A percentile compares a stretch with the other conserved stretches of the same genome.
phyloP scores from a whole-genome alignment of 2,113 vertebrate species.

The Syngnathoides biaculeatus region DNA sequence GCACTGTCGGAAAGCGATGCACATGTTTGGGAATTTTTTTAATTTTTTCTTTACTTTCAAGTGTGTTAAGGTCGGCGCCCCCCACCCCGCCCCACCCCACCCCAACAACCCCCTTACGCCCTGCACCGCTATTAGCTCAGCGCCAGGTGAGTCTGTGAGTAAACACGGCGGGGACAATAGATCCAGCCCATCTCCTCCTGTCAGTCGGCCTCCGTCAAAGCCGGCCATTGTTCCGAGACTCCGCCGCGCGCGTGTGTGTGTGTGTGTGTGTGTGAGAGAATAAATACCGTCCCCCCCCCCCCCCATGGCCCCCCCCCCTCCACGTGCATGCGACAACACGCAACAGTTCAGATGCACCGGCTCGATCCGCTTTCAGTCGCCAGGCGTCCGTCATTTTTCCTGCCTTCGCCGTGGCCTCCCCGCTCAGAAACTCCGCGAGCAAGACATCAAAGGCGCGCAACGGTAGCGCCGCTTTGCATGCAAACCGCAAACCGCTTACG shows the following conservation, averaged over 20 bases:
- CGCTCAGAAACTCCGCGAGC: background rate
- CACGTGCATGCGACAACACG: background rate
- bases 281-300: background rate
- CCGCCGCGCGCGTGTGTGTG: constrained; percentile 6
- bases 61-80: background rate
- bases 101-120: too few species aligned
- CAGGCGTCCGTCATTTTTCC: background rate
- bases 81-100: too few species aligned
- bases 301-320: too few species aligned
- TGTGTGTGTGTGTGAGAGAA: background rate
- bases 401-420: background rate
- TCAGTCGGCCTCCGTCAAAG: constrained; percentile 57
- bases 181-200: constrained; percentile 63
- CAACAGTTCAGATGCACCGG: background rate
- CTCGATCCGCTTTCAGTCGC: background rate
- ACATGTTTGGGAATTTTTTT: too few species aligned
- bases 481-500: background rate
- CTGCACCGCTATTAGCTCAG: constrained; percentile 70
- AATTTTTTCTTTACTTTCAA: background rate
- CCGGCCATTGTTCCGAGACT: constrained; percentile 57
- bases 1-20: background rate
- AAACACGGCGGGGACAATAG: constrained; percentile 72
- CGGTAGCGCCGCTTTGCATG: background rate
- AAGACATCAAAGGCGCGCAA: background rate
- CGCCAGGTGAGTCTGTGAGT: constrained; percentile 69